Conservation (phyloP, 2,113 vertebrate species). For the Chaenocephalus aceratus region DNA sequence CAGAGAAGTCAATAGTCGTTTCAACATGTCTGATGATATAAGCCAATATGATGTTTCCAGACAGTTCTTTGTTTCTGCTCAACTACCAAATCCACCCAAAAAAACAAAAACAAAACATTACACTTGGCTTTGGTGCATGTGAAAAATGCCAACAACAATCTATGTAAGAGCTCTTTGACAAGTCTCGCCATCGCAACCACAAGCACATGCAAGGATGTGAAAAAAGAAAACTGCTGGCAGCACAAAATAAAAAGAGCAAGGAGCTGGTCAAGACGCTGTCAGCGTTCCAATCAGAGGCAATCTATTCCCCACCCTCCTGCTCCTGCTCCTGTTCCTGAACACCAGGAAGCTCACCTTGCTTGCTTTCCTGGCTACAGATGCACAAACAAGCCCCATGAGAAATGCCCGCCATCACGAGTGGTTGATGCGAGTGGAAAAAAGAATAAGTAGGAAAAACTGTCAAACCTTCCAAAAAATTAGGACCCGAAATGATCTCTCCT, state of each 20-base stretch:
- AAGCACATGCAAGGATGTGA: slow-evolving; percentile 47
- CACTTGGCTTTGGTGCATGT: slow-evolving; percentile 42
- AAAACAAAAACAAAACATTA: neutral
- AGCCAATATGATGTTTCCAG: slow-evolving; percentile 33
- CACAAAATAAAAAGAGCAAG: neutral
- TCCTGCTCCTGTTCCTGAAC: slow-evolving; percentile 5
- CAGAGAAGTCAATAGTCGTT: slow-evolving; percentile 2
- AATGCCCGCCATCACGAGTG: neutral
- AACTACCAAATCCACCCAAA: slow-evolving; percentile 2
- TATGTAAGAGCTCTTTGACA: slow-evolving; percentile 47
- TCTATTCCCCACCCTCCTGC: neutral
- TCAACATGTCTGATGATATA: slow-evolving; percentile 9
- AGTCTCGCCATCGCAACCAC: slow-evolving; percentile 53
- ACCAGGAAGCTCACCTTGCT: slow-evolving; percentile 47
- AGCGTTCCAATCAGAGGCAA: slow-evolving; percentile 19
- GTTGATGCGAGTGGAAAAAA: slow-evolving; percentile 16
- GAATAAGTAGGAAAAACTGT: neutral
- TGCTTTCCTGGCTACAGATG: slow-evolving; percentile 26
- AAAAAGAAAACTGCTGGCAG: slow-evolving; percentile 24
- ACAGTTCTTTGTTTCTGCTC: slow-evolving; percentile 12
- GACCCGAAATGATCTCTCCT: slow-evolving; percentile 30
- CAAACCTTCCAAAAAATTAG: neutral
- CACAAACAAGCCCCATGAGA: slow-evolving; percentile 13
- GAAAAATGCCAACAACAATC: slow-evolving; percentile 59
- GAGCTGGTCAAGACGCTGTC: slow-evolving; percentile 21